Percentiles rank a stretch among this genome's conserved stretches.
phyloP scores from a whole-genome alignment of 2,113 vertebrate species.

The Myrmecobius fasciatus region DNA sequence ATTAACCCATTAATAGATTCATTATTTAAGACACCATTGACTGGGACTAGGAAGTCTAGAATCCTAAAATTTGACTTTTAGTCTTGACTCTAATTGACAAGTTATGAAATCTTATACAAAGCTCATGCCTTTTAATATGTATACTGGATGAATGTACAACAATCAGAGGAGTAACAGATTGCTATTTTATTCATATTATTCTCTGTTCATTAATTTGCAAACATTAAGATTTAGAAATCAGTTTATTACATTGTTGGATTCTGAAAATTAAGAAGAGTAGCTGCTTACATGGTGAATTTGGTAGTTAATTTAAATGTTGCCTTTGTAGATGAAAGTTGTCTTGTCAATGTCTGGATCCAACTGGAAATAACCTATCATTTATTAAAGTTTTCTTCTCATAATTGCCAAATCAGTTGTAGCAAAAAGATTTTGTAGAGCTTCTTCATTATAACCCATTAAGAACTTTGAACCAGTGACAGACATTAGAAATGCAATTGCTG shows the following conservation, averaged over 20 bases:
- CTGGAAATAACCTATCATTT: slow-evolving; percentile 74
- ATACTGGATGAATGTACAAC: slow-evolving; percentile 45
- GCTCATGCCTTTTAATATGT: slow-evolving; percentile 17
- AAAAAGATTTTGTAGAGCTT: slow-evolving; percentile 56
- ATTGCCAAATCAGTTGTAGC: slow-evolving; percentile 47
- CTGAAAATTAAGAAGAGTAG: slow-evolving; percentile 72
- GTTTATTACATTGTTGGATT: slow-evolving; percentile 73
- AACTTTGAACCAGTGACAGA: slow-evolving; percentile 34
- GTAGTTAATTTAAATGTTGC: slow-evolving; percentile 75
- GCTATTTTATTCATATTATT: slow-evolving; percentile 27
- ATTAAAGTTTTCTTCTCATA: slow-evolving; percentile 59
- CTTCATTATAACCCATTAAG: slow-evolving; percentile 53
- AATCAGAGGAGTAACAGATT: slow-evolving; percentile 43
- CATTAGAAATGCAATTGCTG: slow-evolving; percentile 14
- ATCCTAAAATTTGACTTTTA: neutral
- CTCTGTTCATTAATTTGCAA: slow-evolving; percentile 46
- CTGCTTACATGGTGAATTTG: slow-evolving; percentile 71
- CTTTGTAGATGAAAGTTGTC: slow-evolving; percentile 76
- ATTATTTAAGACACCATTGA: slow-evolving; percentile 18
- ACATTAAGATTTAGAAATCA: slow-evolving; percentile 76
- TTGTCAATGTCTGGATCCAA: slow-evolving; percentile 68
- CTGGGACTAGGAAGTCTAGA: neutral
- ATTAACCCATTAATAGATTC: slow-evolving; percentile 22
- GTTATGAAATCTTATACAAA: neutral
- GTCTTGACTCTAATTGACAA: neutral